phyloP scores from a whole-genome alignment of 2,113 vertebrate genomes.

The Solea solea region DNA sequence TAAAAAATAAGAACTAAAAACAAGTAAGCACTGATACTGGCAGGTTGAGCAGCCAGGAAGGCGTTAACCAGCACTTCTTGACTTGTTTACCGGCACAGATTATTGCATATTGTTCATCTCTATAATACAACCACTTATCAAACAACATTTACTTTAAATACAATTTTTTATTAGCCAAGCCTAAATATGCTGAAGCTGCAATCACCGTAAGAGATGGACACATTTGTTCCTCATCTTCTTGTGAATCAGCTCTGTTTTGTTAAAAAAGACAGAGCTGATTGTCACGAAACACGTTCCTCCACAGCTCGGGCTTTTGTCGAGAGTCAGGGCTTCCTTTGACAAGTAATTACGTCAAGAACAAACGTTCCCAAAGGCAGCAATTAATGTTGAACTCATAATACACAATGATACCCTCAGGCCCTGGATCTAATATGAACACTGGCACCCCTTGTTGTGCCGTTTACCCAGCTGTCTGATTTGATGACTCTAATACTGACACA shows the following conservation, averaged over 20 bases:
- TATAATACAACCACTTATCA: neutral
- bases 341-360: constrained; percentile 80
- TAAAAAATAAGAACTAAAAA: too few relatives aligned
- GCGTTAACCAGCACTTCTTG: too few relatives aligned
- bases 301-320: constrained; percentile 48
- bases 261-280: constrained; percentile 59
- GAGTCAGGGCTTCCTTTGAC: constrained; percentile 64
- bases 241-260: constrained; percentile 51
- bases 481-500: constrained; percentile 52
- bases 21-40: too few relatives aligned
- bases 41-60: too few relatives aligned
- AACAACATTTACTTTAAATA: neutral
- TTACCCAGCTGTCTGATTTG: constrained; percentile 72
- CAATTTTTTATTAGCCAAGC: neutral
- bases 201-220: constrained; percentile 23
- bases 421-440: constrained; percentile 67
- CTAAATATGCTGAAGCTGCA: neutral
- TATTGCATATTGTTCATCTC: neutral
- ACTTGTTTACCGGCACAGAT: too few relatives aligned
- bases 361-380: constrained; percentile 79
- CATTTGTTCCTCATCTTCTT: constrained; percentile 32
- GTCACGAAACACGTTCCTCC: constrained; percentile 59
- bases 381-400: constrained; percentile 83
- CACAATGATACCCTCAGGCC: constrained; percentile 67
- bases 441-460: constrained; percentile 63